Base-by-base conservation (phyloP, 2,797 vertebrate genomes). In the Cossypha niveicapilla region DNA sequence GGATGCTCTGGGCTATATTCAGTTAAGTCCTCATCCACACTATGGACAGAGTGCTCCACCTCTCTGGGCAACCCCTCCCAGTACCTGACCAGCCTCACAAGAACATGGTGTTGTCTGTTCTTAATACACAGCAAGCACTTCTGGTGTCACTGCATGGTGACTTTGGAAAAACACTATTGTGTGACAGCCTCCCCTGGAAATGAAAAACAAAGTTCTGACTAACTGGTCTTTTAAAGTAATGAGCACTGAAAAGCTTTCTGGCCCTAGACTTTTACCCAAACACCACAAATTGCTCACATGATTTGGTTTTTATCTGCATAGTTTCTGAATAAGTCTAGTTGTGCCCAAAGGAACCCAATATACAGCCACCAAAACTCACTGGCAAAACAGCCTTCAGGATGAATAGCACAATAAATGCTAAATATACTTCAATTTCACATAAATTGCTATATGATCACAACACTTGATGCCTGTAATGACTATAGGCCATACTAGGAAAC, bases 261-360 rank as follows among this genome's bases (percentile, higher is more conserved):
- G 60, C 61, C 65, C 90, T 81, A 83, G 92, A 61, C 61, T 91
- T 93, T 90, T 24, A 90, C 61, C 74, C 89, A 86, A 94, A 86
- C 62, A 78, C 76, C 78, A 65, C 18, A 47, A 37, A 54, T 76
- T 76, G 76, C 44, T 93, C 82, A 86, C 3, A 1, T 32, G 14
- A 89, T 77, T 88, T 75, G 74, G 2, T 67, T 95, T 91, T 80
- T 54, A 56, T 50, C 70, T 91, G 90, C 51, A 56, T 34, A 30
- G 62, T 68, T 94, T 88, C 67, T 70, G 51, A 76, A 4, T 47
- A 34, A 5, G 50, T 65, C 41, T 89, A 44, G n/a, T 51, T 75
- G 58, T 17, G 8, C 56, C 70, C 91, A 47, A 54, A 68, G 80
- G 45, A 93, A 60, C 62, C 35, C 68, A 67, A 56, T 25, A 39